Evolutionary conservation across 2,113 vertebrate genomes (phyloP).

Genomic region (Desmodus rotundus): DNA sequence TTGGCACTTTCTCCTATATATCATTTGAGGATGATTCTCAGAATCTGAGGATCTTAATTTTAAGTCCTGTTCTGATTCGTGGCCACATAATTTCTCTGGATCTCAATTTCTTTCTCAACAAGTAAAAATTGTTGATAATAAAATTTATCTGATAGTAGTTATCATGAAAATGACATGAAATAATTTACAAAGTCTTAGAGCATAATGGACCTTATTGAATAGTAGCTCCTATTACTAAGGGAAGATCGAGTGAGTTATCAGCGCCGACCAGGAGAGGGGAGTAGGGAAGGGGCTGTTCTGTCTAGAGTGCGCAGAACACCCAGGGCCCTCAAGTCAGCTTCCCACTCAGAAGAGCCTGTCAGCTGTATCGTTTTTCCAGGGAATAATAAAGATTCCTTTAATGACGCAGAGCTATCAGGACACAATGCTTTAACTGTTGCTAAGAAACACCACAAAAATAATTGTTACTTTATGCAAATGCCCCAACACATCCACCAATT

Average conservation of each 20-base stretch:
- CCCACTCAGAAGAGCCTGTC: not conserved
- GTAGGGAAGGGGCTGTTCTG: not conserved
- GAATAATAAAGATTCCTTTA: not conserved
- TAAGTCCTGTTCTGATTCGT: not conserved
- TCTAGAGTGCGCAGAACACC: not conserved
- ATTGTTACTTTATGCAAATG: not conserved
- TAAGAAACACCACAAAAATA: slow-evolving; percentile 14
- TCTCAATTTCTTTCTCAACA: not conserved
- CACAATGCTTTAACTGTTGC: not conserved
- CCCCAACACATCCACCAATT: not conserved
- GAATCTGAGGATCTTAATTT: not conserved
- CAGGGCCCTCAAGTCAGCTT: not conserved
- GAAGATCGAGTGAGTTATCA: not conserved
- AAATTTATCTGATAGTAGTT: not conserved
- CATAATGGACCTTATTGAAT: not conserved
- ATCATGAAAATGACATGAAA: not conserved
- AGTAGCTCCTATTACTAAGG: not conserved
- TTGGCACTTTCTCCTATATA: not conserved
- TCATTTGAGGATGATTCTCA: not conserved
- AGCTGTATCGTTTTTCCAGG: not conserved
- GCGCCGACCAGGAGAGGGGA: not conserved
- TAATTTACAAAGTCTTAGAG: not conserved
- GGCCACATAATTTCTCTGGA: not conserved
- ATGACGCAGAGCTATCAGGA: not conserved
- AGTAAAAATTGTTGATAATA: not conserved